Evolutionary conservation across 2,113 vertebrate genomes (phyloP).

Genomic region (Pteropus alecto): DNA sequence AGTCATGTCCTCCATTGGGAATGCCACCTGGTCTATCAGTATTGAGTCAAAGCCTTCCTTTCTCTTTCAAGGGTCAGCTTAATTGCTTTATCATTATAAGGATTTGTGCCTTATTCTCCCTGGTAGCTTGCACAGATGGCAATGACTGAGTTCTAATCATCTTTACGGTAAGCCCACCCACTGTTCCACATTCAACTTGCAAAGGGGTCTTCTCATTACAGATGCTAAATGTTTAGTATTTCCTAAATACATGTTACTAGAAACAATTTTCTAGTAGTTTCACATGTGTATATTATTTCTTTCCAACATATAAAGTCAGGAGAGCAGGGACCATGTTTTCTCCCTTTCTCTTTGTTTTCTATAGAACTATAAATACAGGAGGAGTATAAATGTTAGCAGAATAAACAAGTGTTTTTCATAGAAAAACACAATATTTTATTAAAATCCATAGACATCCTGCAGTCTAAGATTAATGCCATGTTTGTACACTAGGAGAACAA

Average conservation of each 20-base stretch:
- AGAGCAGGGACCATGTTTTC: background rate
- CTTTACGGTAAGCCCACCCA: background rate
- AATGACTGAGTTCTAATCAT: background rate
- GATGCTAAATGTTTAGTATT: background rate
- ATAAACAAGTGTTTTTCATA: background rate
- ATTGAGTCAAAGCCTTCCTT: background rate
- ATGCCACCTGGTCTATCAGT: background rate
- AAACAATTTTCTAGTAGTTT: background rate
- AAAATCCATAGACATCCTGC: background rate
- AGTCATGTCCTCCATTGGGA: background rate
- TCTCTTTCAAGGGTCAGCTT: background rate
- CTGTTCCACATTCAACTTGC: background rate
- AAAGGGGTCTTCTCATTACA: background rate
- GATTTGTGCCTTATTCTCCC: background rate
- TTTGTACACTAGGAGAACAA: background rate
- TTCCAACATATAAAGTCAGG: background rate
- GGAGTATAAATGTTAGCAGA: background rate
- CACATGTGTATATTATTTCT: background rate
- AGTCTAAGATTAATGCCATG: slow-evolving; percentile 6
- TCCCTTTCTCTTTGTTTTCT: background rate
- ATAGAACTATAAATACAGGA: background rate
- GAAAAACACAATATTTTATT: background rate
- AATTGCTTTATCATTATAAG: background rate
- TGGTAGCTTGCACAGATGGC: background rate
- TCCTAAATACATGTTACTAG: background rate